These are phyloP conservation scores for Pterocles gutturalis DNA, from an alignment of 2,113 vertebrate genomes.

Conservation along the genomic window DNA sequence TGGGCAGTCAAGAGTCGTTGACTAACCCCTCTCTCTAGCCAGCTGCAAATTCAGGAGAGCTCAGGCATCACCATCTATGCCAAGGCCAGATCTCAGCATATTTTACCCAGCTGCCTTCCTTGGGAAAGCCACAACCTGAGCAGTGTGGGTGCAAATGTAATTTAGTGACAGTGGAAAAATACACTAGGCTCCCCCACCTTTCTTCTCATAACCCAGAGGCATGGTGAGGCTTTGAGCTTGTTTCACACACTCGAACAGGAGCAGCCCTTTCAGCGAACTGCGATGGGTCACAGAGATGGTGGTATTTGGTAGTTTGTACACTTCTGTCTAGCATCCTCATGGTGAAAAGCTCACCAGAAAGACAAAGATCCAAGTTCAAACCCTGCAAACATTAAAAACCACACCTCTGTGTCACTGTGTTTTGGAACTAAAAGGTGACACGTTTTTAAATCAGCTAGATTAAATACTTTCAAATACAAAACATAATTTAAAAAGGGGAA, in stretches of 20 bases:
- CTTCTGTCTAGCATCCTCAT: neutral
- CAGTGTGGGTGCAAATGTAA: neutral
- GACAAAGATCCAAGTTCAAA: neutral
- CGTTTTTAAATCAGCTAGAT: neutral
- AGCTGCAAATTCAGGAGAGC: neutral
- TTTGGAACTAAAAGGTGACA: neutral
- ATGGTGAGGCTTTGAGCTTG: neutral
- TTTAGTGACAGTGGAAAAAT: neutral
- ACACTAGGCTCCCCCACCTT: neutral
- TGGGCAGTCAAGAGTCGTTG: neutral
- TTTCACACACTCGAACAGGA: neutral
- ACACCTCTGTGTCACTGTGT: neutral
- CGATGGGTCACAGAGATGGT: neutral
- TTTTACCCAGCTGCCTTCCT: neutral
- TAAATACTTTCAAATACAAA: neutral
- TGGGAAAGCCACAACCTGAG: neutral
- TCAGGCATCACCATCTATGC: neutral
- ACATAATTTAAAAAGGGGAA: neutral
- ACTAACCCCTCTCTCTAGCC: neutral
- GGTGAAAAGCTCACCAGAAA: neutral
- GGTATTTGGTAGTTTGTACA: neutral
- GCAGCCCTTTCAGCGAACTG: neutral
- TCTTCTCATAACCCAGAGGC: neutral
- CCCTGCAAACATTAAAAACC: neutral
- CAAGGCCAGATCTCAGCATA: neutral